These are phyloP conservation scores for Nephrotoma flavescens DNA, from an alignment of 2,888 invertebrate species.

Conservation along the genomic window DNA sequence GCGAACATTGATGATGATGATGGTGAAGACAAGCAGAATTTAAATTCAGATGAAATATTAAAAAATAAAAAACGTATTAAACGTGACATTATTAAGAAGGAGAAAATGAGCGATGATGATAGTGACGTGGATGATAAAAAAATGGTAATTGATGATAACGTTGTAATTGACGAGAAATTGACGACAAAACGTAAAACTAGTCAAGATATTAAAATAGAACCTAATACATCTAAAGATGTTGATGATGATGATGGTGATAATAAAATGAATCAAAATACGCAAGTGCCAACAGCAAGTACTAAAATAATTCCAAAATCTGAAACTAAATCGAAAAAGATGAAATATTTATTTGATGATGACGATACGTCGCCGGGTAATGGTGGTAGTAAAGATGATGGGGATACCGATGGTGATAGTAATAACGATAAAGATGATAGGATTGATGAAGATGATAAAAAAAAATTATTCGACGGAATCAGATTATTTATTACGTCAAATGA, in stretches of 20 bases:
- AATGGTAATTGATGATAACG: background rate
- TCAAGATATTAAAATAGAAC: background rate
- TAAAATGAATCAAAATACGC: background rate
- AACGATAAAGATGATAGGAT: background rate
- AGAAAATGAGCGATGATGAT: slow-evolving; percentile 10
- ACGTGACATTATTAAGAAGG: slow-evolving; percentile 9
- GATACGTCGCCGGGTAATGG: too few species aligned
- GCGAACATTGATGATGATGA: background rate
- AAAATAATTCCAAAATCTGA: background rate
- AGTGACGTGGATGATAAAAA: slow-evolving; percentile 9
- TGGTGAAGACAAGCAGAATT: background rate
- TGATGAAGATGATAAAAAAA: background rate
- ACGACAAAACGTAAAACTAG: background rate
- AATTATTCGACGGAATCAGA: background rate
- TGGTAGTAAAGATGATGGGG: background rate
- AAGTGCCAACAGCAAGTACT: background rate
- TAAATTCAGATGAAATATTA: background rate
- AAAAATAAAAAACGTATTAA: background rate
- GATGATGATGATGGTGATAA: background rate
- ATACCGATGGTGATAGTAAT: background rate
- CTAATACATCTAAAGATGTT: background rate
- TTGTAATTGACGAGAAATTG: background rate
- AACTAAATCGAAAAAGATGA: slow-evolving; percentile 3
- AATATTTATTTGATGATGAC: slow-evolving; percentile 2
- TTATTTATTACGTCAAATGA: slow-evolving; percentile 6